phyloP scores from a whole-genome alignment of 2,113 vertebrate genomes.

The Petaurus breviceps region DNA sequence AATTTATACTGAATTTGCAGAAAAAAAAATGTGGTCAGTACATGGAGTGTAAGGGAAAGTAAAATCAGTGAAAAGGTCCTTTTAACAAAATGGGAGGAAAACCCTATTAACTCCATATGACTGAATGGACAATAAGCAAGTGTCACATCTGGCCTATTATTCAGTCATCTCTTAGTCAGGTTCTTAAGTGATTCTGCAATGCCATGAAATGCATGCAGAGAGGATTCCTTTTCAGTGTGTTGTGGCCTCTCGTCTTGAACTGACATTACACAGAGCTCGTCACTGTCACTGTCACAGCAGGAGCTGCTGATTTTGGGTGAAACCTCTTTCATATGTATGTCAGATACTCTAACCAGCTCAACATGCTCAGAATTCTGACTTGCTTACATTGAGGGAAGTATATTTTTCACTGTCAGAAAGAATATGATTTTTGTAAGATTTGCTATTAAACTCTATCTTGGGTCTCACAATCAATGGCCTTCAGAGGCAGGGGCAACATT shows the following conservation, averaged over 20 bases:
- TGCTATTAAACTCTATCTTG: constrained; percentile 3
- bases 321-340: constrained; percentile 61
- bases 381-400: constrained; percentile 17
- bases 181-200: constrained; percentile 40
- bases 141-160: constrained; percentile 22
- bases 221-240: constrained; percentile 48
- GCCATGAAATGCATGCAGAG: constrained; percentile 1
- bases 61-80: constrained; percentile 15
- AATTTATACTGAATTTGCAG: background rate
- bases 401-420: background rate
- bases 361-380: constrained; percentile 51
- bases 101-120: constrained; percentile 9
- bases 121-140: constrained; percentile 33
- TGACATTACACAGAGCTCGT: constrained; percentile 42
- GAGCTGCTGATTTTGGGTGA: constrained; percentile 46
- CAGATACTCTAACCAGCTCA: constrained; percentile 19
- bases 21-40: background rate
- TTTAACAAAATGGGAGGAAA: constrained; percentile 19
- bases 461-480: background rate
- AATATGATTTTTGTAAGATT: constrained; percentile 48
- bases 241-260: constrained; percentile 54
- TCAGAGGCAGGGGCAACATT: constrained; percentile 14
- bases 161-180: background rate
- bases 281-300: constrained; percentile 47
- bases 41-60: background rate